Base-by-base conservation (phyloP, 1,140 invertebrate species). In the Cotesia typhae region DNA sequence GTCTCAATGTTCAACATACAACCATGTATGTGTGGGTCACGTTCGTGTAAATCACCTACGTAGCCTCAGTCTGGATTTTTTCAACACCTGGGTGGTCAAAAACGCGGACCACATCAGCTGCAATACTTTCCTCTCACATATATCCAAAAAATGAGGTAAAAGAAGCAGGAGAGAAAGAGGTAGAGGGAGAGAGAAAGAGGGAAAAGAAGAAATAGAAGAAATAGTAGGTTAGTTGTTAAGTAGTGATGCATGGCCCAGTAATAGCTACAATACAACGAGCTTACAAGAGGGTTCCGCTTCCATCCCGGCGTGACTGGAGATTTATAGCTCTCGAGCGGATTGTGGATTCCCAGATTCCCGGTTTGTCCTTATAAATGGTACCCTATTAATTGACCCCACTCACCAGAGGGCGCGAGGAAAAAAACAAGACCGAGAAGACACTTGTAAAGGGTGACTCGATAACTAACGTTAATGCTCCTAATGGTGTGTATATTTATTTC, bases 241-340 rank as follows among this genome's bases (percentile, higher is more conserved):
- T 81, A 84, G 83, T 85, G 83, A 87, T 87, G 85, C 85, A 86
- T 87, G 83, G 83, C 84, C 83, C 74, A 81, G 85, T 87, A 87
- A 87, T 86, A 85, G 84, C 84, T 85, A 86, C 84, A 83, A 86
- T 87, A 87, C 85, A 87, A 85, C 80, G 82, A 84, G 84, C 84
- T 86, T 85, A 85, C 83, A 83, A 83, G 85, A 85, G 84, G 84
- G 82, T 82, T 83, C 80, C 80, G 78, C 80, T 83, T 81, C 78
- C 77, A 81, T 79, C 74, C 76, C 71, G 74, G 76, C 67, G 75
- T 80, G 82, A 83, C 83, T 84, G 80, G 79, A 86, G 84, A 87
- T 87, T 87, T 87, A 87, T 87, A 84, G 83, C 83, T 81, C 80
- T 79, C 79, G 73, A 79, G 78, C 79, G 83, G 83, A 84, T 83